These are phyloP conservation scores for Labroides dimidiatus DNA, from an alignment of 2,797 vertebrate species.

Conservation along the genomic window DNA sequence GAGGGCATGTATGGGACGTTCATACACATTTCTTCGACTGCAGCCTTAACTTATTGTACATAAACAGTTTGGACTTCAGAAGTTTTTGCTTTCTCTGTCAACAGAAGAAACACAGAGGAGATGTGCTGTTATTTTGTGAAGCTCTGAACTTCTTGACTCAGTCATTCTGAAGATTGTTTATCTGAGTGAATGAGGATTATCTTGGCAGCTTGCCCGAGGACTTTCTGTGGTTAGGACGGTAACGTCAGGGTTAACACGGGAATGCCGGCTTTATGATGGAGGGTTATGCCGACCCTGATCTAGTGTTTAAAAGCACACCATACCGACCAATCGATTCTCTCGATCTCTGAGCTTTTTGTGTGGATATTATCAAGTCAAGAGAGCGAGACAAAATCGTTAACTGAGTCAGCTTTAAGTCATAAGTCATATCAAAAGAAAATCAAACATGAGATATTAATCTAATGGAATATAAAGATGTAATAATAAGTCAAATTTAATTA, in stretches of 20 bases:
- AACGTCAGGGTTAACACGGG: background rate
- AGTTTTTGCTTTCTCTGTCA: background rate
- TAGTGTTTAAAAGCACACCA: background rate
- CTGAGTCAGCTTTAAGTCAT: no score
- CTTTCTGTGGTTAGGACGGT: background rate
- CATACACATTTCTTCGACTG: background rate
- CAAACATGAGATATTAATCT: background rate
- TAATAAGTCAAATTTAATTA: background rate
- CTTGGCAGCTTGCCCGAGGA: background rate
- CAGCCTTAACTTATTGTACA: background rate
- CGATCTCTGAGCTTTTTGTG: background rate
- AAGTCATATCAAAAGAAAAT: background rate
- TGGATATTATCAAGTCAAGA: background rate
- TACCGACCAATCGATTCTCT: background rate
- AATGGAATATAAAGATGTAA: background rate
- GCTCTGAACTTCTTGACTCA: background rate
- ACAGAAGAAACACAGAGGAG: background rate
- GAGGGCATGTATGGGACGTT: conserved; percentile 2
- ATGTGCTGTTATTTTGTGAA: no score
- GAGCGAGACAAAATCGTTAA: no score
- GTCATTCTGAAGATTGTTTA: background rate
- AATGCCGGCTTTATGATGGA: background rate
- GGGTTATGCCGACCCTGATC: background rate
- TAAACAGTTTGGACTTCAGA: background rate
- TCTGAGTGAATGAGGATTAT: background rate